Evolutionary conservation across 92 coral and sea anemone species (phyloP).

Genomic region (Pocillopora meandrina): DNA sequence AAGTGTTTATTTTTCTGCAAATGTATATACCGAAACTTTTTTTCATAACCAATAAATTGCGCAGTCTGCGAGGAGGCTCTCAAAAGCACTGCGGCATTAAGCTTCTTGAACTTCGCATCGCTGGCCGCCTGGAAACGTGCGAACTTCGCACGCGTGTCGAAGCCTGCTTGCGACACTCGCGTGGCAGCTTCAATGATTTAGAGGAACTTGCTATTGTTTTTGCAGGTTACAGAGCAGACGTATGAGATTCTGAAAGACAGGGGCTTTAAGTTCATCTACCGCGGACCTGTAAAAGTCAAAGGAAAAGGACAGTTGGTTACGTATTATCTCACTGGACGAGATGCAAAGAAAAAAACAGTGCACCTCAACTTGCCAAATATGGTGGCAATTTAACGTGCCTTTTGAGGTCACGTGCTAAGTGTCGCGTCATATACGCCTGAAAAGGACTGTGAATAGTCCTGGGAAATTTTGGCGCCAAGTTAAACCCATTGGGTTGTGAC

Average conservation of each 20-base stretch:
- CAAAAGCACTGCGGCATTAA: no score
- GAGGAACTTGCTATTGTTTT: background rate
- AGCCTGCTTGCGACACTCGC: background rate
- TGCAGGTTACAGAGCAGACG: conserved; percentile 88
- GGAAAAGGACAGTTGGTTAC: conserved; percentile 98
- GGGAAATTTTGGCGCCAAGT: no score
- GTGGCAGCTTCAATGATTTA: background rate
- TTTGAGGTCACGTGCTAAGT: background rate
- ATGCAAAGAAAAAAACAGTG: conserved; percentile 3
- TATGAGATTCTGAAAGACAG: conserved; percentile 88
- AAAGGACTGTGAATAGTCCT: no score
- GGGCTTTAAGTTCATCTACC: conserved; percentile 89
- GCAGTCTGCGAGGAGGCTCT: no score
- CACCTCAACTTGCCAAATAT: conserved; percentile 66
- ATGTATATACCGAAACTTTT: no score
- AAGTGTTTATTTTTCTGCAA: no score
- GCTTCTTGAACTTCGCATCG: no score
- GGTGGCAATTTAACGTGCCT: conserved; percentile 29
- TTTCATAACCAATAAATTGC: no score
- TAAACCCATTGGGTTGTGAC: no score
- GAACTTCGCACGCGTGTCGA: no score
- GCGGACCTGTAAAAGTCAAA: conserved; percentile 95
- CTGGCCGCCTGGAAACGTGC: no score
- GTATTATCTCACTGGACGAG: conserved; percentile 89
- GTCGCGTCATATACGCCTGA: background rate